phyloP scores from a whole-genome alignment of 2,113 vertebrate species.

The Phocoena phocoena region DNA sequence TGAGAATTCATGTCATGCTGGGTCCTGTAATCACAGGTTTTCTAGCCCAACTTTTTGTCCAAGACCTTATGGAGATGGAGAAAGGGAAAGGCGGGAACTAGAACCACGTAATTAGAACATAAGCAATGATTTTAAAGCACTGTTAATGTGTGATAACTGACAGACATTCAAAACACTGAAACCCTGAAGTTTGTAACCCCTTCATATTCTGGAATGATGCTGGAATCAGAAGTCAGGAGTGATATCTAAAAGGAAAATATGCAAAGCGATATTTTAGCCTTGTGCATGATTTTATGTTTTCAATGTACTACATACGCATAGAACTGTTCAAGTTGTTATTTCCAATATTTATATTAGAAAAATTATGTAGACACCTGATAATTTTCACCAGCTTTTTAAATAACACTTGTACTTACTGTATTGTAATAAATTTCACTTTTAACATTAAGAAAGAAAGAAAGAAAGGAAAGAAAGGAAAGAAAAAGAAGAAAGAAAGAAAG shows the following conservation, averaged over 20 bases:
- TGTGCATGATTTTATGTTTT: constrained; percentile 34
- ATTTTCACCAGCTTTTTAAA: constrained; percentile 62
- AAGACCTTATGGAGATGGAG: not conserved
- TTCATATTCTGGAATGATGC: not conserved
- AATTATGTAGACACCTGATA: constrained; percentile 42
- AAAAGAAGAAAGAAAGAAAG: not conserved
- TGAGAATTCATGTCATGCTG: not conserved
- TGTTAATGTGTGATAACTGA: not conserved
- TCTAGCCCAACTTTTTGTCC: not conserved
- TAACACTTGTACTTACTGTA: constrained; percentile 46
- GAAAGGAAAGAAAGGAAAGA: not conserved
- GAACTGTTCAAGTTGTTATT: constrained; percentile 36
- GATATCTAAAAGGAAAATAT: not conserved
- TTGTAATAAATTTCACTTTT: constrained; percentile 72
- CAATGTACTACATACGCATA: not conserved
- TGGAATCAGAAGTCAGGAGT: not conserved
- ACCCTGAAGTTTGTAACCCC: not conserved
- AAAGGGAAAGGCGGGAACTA: not conserved
- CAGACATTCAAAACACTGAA: not conserved
- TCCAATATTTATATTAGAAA: constrained; percentile 63
- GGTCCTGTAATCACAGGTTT: not conserved
- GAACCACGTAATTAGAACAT: not conserved
- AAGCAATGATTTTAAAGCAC: not conserved
- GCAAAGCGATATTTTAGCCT: constrained; percentile 8
- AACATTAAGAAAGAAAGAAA: not conserved